phyloP scores from a whole-genome alignment of 2,888 invertebrate species.

The Notodonta dromedarius region DNA sequence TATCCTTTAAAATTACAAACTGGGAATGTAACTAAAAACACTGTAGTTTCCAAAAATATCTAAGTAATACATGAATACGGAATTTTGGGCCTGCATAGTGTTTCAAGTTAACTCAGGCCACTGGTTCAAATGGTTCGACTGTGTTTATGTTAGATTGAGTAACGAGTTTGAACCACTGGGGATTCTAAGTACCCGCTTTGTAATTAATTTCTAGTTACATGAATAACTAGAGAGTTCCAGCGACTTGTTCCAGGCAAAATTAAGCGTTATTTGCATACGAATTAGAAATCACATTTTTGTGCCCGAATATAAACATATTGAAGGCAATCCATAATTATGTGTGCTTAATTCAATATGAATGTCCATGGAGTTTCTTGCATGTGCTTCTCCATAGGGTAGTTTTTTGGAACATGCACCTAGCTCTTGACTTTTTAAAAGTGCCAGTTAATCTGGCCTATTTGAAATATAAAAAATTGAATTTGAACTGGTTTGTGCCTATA shows the following conservation, averaged over 20 bases:
- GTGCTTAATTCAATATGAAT: no score
- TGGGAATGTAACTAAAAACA: neutral
- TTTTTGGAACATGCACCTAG: no score
- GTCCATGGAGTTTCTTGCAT: no score
- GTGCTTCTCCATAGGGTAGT: no score
- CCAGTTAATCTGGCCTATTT: no score
- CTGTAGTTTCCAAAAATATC: neutral
- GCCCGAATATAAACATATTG: no score
- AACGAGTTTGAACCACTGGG: conserved; percentile 1
- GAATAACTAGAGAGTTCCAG: neutral
- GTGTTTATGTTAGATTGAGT: conserved; percentile 1
- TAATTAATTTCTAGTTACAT: neutral
- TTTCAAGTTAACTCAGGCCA: neutral
- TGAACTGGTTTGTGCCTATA: no score
- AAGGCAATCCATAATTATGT: no score
- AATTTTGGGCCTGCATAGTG: neutral
- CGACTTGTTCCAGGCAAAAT: neutral
- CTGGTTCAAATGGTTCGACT: neutral
- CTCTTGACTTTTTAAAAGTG: no score
- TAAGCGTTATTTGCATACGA: no score
- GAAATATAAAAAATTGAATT: no score
- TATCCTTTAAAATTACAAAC: neutral
- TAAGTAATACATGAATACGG: neutral
- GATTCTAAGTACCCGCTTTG: neutral
- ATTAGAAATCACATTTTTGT: no score